Evolutionary conservation across 2,797 vertebrate species (phyloP), one percentile per base, ranked within the genome.

Genomic region (Notoglanidium macrostoma): DNA sequence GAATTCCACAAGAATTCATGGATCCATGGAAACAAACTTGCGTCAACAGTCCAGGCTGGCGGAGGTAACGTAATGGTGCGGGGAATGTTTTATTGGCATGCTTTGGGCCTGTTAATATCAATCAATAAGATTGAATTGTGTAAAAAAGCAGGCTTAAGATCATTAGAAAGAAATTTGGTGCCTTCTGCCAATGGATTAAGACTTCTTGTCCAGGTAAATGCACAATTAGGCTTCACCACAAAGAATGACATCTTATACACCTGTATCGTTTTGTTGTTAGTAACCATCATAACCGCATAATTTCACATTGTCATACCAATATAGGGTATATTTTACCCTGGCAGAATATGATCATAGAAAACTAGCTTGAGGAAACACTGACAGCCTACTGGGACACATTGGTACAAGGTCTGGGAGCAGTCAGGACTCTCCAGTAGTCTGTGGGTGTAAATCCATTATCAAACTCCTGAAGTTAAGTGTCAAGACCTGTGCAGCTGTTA

Each of bases 361-460:
- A 15, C n/a, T 44, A 40, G 79, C 57, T 59, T 59, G 51, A 55
- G 12, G 23, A 84, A 70, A 72, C 14, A 44, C 46, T 51, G n/a
- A 81, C 86, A 83, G 78, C 32, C 54, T 81, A n/a, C 57, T 76
- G 78, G 76, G 51, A 65, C n/a, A 78, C 73, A 84, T 19, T 5
- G 7, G 73, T 63, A 68, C 46, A 68, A 54, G 81, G 63, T 82
- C 80, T 82, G 8, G 40, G 14, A 67, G n/a, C n/a, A 32, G 61
- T 68, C 63, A 54, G 59, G 46, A 35, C 81, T 83, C 80, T 51
- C 61, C 35, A 44, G 78, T 19, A 80, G 21, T 32, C 54, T 67
- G 61, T 81, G 80, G 51, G 78, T 59, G 46, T 55, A 86, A 63
- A 68, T 68, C 29, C 19, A 82, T 77, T 55, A 72, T 82, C 51